Conservation (phyloP, 1,140 invertebrate species). For the Chymomyza costata region DNA sequence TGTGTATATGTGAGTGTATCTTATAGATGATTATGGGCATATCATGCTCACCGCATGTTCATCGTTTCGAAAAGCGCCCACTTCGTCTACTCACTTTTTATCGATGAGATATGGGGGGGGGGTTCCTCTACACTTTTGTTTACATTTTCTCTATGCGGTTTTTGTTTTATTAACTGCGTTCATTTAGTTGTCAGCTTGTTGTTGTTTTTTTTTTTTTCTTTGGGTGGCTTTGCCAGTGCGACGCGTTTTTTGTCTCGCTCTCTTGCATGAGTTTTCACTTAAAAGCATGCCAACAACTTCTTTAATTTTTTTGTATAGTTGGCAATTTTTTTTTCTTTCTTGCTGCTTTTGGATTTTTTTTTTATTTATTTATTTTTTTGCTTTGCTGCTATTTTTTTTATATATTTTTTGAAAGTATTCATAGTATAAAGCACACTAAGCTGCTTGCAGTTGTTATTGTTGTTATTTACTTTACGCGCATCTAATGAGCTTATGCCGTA, state of each 20-base stretch:
- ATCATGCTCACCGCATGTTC: conserved; percentile 38
- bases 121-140: conserved; percentile 48
- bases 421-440: too few relatives aligned
- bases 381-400: neutral
- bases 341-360: conserved; percentile 1
- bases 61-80: conserved; percentile 23
- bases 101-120: conserved; percentile 18
- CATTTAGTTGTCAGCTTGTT: conserved; percentile 49
- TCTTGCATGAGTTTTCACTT: conserved; percentile 65
- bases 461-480: conserved; percentile 47
- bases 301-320: conserved; percentile 20
- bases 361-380: neutral
- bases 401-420: too few relatives aligned
- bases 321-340: conserved; percentile 12
- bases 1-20: too few relatives aligned
- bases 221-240: neutral
- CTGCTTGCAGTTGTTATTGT: neutral
- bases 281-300: conserved; percentile 31
- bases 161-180: conserved; percentile 66
- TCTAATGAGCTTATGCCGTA: conserved; percentile 66
- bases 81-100: conserved; percentile 2
- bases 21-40: conserved; percentile 6
- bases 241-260: conserved; percentile 16
- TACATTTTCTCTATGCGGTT: conserved; percentile 68
- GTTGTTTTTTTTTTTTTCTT: conserved; percentile 4